A percentile compares a stretch with the other conserved stretches of the same genome.
Conservation (phyloP, 2,888 invertebrate genomes). For the Epicampocera succincta region DNA sequence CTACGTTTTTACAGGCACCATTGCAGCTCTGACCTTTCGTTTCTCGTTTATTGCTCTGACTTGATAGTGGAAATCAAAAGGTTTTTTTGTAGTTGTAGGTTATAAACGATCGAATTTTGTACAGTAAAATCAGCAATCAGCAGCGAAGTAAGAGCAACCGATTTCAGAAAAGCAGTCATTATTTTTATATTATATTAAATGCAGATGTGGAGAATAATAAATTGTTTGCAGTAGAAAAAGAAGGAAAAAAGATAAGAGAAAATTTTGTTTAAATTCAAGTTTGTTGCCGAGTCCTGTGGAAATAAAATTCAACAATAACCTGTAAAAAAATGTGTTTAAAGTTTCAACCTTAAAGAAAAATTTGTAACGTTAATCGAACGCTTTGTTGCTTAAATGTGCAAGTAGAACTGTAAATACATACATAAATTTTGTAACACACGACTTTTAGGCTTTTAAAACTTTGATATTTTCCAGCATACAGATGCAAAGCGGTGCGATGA, state of each 20-base stretch:
- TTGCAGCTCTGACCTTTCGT: slow-evolving; percentile 70
- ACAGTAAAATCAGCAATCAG: slow-evolving; percentile 74
- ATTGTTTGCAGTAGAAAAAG: slow-evolving; percentile 51
- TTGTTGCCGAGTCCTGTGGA: slow-evolving; percentile 25
- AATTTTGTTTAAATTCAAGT: slow-evolving; percentile 49
- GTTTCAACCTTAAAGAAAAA: too few species aligned
- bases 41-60: slow-evolving; percentile 53
- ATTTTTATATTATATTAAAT: slow-evolving; percentile 34
- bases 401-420: too few species aligned
- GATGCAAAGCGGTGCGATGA: too few species aligned
- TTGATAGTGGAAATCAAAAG: slow-evolving; percentile 5
- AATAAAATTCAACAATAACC: background rate
- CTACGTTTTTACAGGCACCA: slow-evolving; percentile 76
- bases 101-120: background rate
- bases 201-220: slow-evolving; percentile 53
- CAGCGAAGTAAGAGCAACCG: slow-evolving; percentile 79
- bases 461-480: too few species aligned
- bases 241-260: slow-evolving; percentile 60
- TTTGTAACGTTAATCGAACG: too few species aligned
- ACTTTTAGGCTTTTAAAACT: too few species aligned
- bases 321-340: background rate
- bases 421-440: too few species aligned
- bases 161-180: slow-evolving; percentile 68
- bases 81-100: background rate
- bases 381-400: too few species aligned